Evolutionary conservation across 2,797 vertebrate species (phyloP), one percentile per base, ranked within the genome.

Genomic region (Chelidonichthys spinosus): DNA sequence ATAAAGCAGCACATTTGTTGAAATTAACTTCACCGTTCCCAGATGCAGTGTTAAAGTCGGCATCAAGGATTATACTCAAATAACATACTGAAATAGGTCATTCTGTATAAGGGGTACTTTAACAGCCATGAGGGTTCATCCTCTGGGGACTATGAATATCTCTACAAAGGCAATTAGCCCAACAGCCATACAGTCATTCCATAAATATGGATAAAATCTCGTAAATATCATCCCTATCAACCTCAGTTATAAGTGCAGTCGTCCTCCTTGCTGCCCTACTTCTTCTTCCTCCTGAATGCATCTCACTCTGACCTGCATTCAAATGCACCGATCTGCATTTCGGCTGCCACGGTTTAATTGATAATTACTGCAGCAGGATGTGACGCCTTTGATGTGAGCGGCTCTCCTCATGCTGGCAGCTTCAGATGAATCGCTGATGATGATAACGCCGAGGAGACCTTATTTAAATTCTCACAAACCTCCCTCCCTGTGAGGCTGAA

Each of bases 301-400:
- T 81, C 71, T 68, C 71, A 0, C 55, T 69, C 86, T 85, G 90
- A 82, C 76, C 85, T 89, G 92, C 89, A 90, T 92, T 64, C 78
- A 64, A 90, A 92, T 85, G 72, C 84, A 40, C 58, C 72, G 0
- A 84, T 90, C 85, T 90, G 89, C 88, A 82, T 89, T 75, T 84
- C 33, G 79, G 61, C 80, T 42, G 66, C 56, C 52, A 2, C 5
- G 37, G 8, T 82, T 43, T 76, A 79, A 73, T 69, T 79, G 85
- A 82, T 89, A 63, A 36, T 82, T 44, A n/a, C 66, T 66, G 82
- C 80, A 60, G 76, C 72, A 43, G 55, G 39, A 79, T 53, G 74
- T 7, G 64, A 14, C 2, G 47, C 35, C 87, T 91, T 88, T 90
- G 89, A 91, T 72, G 82, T 66, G 13, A 25, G 53, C 74, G 32